Evolutionary conservation across 2,888 invertebrate genomes (phyloP), one percentile per base, ranked within the genome.

Genomic region (Hirtodrosophila trivittata): DNA sequence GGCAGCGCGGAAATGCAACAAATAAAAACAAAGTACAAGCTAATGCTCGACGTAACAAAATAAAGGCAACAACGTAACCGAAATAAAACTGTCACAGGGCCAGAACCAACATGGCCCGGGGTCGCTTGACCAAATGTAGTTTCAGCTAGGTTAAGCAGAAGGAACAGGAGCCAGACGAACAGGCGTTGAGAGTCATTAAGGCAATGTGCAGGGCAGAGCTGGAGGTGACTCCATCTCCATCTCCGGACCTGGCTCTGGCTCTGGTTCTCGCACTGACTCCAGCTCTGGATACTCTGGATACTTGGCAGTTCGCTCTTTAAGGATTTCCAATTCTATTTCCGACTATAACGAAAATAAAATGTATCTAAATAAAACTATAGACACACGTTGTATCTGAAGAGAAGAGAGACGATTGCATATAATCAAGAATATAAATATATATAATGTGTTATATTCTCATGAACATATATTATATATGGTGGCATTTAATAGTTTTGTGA

Each of bases 401-500:
- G 32, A 30, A 45, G 50, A 45, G 46, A 38, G 18, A n/a, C n/a
- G 3, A 35, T n/a, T 41, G 42, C 18, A 21, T 21, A 10, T 39
- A 58, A 28, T 32, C 25, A 75, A 66, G 18, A 21, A 21, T 21
- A 75, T 82, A 82, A 83, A 82, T 87, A 85, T 82, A 66, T 77
- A 84, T 80, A 74, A 66, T 28, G 37, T 37, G 21, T 5, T 28
- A 33, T 57, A 45, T 13, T 1, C 5, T 8, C n/a, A 28, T 28
- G 9, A 3, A n/a, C 9, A 16, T 52, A 16, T 37, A 12, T 33
- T 18, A 3, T 56, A 18, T 57, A 21, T 43, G 55, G 60, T 85
- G 86, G 80, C 73, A 71, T 73, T 82, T 85, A 82, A 87, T 85
- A 82, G 87, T 87, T 85, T 87, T 75, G 78, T 85, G 77, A 73